These are phyloP conservation scores for Electrona antarctica DNA, from an alignment of 2,113 vertebrate genomes.

Conservation along the genomic window DNA sequence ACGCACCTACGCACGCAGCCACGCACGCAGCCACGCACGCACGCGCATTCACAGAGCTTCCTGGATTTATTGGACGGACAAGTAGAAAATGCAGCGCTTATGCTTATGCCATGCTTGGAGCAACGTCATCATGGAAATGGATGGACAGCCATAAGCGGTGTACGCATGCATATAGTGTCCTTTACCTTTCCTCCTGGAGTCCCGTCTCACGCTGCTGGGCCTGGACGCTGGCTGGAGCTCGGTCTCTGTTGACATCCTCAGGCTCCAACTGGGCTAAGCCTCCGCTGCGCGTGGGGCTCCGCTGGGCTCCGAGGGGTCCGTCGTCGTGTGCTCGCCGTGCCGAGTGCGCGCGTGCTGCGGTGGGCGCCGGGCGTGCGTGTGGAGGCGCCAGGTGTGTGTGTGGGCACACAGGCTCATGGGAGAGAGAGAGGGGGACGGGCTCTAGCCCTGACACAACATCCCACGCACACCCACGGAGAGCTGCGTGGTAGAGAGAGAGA, in stretches of 20 bases:
- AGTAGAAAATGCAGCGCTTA: too few relatives aligned
- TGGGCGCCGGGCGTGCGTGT: constrained; percentile 71
- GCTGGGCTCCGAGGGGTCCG: constrained; percentile 30
- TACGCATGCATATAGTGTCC: background rate
- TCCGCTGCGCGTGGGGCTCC: constrained; percentile 54
- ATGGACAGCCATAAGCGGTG: background rate
- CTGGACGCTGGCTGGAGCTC: constrained; percentile 99
- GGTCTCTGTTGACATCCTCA: constrained; percentile 99
- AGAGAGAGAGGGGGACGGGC: constrained; percentile 88
- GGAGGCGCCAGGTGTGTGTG: constrained; percentile 74
- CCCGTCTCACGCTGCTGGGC: constrained; percentile 98
- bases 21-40: too few relatives aligned
- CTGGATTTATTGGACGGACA: too few relatives aligned
- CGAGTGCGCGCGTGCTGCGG: constrained; percentile 37
- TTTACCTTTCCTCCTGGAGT: constrained; percentile 97
- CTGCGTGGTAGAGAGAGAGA: constrained; percentile 22
- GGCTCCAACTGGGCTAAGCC: constrained; percentile 65
- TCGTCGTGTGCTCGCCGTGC: constrained; percentile 34
- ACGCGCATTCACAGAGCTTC: too few relatives aligned
- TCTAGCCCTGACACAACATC: constrained; percentile 86
- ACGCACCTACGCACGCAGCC: too few relatives aligned
- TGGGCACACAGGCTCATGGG: constrained; percentile 92
- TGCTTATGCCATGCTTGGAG: too few relatives aligned
- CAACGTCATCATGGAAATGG: too few relatives aligned
- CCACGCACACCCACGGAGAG: constrained; percentile 84